These are phyloP conservation scores for Tretioscincus oriximinensis DNA, from an alignment of 2,113 vertebrate species.

Conservation along the genomic window DNA sequence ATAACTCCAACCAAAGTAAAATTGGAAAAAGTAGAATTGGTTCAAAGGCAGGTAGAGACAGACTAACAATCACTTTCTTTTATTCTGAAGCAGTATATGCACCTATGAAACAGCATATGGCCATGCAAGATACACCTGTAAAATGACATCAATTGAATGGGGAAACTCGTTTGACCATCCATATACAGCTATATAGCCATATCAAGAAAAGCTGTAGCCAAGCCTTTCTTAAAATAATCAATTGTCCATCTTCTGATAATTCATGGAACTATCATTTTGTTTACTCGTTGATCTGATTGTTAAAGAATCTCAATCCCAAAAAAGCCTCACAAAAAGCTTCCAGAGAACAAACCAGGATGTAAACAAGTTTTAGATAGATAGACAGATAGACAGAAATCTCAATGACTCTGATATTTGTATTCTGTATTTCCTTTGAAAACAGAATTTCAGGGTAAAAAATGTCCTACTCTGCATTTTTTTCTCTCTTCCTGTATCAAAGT, in stretches of 20 bases:
- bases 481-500: constrained; percentile 65
- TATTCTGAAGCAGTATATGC: neutral
- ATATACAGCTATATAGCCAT: neutral
- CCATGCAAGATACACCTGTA: neutral
- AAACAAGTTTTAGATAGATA: constrained; percentile 29
- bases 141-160: neutral
- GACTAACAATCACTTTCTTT: neutral
- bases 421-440: constrained; percentile 60
- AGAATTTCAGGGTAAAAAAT: constrained; percentile 59
- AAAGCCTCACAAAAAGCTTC: constrained; percentile 30
- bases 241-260: neutral
- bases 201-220: neutral
- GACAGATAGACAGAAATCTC: constrained; percentile 18
- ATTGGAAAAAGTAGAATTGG: too few relatives aligned
- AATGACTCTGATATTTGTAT: constrained; percentile 45
- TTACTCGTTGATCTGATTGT: constrained; percentile 8
- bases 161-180: neutral
- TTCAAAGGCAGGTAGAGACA: neutral
- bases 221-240: constrained; percentile 4
- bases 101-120: neutral
- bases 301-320: constrained; percentile 6
- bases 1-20: too few relatives aligned
- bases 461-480: constrained; percentile 61
- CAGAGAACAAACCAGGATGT: neutral
- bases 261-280: constrained; percentile 1